Base-by-base conservation (phyloP, 2,113 vertebrate genomes). In the Ondatra zibethicus region DNA sequence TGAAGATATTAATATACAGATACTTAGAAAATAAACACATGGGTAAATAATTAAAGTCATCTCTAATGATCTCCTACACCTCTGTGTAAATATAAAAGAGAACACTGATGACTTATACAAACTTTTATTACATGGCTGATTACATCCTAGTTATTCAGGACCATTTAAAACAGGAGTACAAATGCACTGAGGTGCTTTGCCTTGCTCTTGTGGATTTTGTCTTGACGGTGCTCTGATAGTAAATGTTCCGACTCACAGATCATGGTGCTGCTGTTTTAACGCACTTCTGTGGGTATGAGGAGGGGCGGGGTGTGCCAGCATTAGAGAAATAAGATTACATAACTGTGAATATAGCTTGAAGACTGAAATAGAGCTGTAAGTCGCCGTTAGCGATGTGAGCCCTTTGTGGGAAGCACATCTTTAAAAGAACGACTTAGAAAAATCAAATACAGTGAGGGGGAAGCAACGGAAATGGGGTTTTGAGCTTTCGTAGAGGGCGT, bases 341-440 rank as follows among this genome's bases (percentile, higher is more conserved):
- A 88, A 94, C 81, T 88, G 39, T 17, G 94, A 94, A 88, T 89
- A 65, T 39, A 55, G n/a, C 61, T 91, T 68, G 88, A 86, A 39
- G 55, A 66, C 80, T 86, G 11, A 65, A 75, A 75, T 55, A 72
- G 72, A 77, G 8, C 81, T 86, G 45, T 77, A 89, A 90, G 84
- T 95, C 42, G 84, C 63, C n/a, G n/a, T 47, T 94, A 75, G 85
- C 88, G 93, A 45, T 75, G 61, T 45, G 17, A 45, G 66, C 45
- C 36, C 65, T 75, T 36, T 13, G 21, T 47, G 58, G 55, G 5
- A 61, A 88, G 77, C 42, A 81, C n/a, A 10, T 47, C 58, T 76
- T 81, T 50, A 58, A 17, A n/a, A 84, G 45, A 39, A n/a, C 36
- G n/a, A 75, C 36, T 66, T 78, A 11, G 86, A 92, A 50, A 87